Evolutionary conservation across 2,113 vertebrate genomes (phyloP).

Genomic region (Lethenteron reissneri): DNA sequence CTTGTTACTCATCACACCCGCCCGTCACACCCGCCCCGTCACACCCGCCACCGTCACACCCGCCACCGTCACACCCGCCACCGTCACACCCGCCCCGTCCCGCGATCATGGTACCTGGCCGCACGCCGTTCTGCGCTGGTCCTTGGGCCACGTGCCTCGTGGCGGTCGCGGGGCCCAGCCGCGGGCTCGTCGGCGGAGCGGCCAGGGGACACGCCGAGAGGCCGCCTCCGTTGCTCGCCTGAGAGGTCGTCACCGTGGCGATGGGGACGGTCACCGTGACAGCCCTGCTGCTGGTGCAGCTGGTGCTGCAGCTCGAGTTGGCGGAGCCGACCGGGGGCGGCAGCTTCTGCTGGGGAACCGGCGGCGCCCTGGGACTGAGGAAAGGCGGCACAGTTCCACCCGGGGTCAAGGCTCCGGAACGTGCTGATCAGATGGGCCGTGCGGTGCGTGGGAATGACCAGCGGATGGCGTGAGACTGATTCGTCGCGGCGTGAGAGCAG

Average conservation of each 20-base stretch:
- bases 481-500: no score
- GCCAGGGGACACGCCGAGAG: neutral
- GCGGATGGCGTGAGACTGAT: no score
- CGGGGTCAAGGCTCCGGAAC: no score
- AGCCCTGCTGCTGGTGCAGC: neutral
- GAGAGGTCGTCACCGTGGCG: neutral
- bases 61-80: no score
- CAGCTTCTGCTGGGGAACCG: neutral
- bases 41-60: no score
- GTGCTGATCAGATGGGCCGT: no score
- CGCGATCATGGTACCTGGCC: neutral
- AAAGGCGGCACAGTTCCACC: no score
- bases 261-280: neutral
- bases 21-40: no score
- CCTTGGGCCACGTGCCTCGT: slow-evolving; percentile 1
- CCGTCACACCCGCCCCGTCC: no score
- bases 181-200: neutral
- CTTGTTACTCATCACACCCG: no score
- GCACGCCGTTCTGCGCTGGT: neutral
- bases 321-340: slow-evolving; percentile 2
- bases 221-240: neutral
- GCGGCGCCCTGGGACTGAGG: no score
- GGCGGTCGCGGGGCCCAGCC: neutral
- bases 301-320: neutral
- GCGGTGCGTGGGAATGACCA: no score